Conservation (phyloP, 2,113 vertebrate genomes). For the Electrona antarctica region DNA sequence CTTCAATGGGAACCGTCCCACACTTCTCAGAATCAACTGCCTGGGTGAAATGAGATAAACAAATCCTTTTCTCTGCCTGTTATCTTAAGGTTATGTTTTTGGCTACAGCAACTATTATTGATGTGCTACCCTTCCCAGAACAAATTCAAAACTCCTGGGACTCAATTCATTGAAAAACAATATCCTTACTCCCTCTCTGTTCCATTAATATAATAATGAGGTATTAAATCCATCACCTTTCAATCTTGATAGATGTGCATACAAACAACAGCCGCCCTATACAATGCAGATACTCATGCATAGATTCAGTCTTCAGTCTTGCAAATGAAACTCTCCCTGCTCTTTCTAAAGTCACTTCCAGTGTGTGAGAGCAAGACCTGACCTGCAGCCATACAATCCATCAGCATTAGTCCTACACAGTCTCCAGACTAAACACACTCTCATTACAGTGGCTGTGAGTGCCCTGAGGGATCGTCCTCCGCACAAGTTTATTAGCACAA, state of each 20-base stretch:
- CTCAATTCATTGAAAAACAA: conserved; percentile 17
- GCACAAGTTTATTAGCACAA: conserved; percentile 80
- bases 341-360: conserved; percentile 34
- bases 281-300: not conserved
- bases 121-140: conserved; percentile 1
- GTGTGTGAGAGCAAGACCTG: conserved; percentile 72
- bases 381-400: conserved; percentile 78
- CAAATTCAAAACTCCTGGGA: not conserved
- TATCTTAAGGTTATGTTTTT: conserved; percentile 8
- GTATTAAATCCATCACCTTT: not conserved
- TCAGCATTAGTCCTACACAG: conserved; percentile 79
- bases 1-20: conserved; percentile 34
- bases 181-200: conserved; percentile 1
- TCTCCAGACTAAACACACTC: conserved; percentile 84
- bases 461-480: conserved; percentile 65
- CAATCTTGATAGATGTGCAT: too few relatives aligned
- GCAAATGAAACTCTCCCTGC: conserved; percentile 50
- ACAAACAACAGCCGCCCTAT: not conserved
- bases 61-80: conserved; percentile 24
- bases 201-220: conserved; percentile 16
- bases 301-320: conserved; percentile 1
- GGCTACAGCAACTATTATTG: not conserved
- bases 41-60: conserved; percentile 35
- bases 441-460: conserved; percentile 74
- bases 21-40: conserved; percentile 30